Percentiles rank a stretch among this genome's conserved stretches.
These are phyloP conservation scores for Prietella phreatophila DNA, from an alignment of 2,113 vertebrate genomes.

Conservation along the genomic window DNA sequence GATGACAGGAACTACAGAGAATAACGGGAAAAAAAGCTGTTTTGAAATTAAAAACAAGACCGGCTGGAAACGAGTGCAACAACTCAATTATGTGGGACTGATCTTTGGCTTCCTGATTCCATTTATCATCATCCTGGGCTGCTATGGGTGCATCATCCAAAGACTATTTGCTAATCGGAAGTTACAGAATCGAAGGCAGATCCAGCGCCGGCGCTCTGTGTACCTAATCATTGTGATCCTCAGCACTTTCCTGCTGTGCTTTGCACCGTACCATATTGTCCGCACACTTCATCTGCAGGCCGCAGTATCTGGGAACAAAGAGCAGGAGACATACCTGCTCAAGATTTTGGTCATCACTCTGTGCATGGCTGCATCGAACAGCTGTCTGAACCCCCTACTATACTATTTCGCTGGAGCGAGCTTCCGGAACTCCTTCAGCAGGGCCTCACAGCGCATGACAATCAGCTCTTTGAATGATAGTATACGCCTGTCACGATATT, in stretches of 20 bases:
- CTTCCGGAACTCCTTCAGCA: conserved; percentile 54
- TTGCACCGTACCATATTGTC: conserved; percentile 69
- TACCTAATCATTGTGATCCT: conserved; percentile 64
- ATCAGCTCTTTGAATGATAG: conserved; percentile 2
- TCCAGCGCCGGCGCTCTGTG: conserved; percentile 37
- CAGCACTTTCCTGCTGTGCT: conserved; percentile 70
- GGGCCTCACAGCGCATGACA: neutral
- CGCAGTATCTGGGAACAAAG: neutral
- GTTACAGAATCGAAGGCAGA: accelerated
- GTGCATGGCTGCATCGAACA: conserved; percentile 68
- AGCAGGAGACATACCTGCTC: conserved; percentile 32
- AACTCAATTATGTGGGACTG: conserved; percentile 67
- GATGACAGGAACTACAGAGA: conserved; percentile 3
- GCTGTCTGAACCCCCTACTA: conserved; percentile 70
- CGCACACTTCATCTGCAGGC: conserved; percentile 67
- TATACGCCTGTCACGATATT: neutral
- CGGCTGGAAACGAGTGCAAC: conserved; percentile 57
- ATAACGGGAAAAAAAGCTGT: conserved; percentile 49
- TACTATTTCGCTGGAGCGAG: conserved; percentile 70
- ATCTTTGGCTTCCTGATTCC: conserved; percentile 68
- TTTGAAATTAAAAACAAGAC: conserved; percentile 59
- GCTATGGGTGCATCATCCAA: conserved; percentile 61
- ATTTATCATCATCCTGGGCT: conserved; percentile 66
- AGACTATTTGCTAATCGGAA: conserved; percentile 23
- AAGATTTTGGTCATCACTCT: conserved; percentile 62